phyloP scores from a whole-genome alignment of 2,797 vertebrate genomes.

The Clarias fuscus region DNA sequence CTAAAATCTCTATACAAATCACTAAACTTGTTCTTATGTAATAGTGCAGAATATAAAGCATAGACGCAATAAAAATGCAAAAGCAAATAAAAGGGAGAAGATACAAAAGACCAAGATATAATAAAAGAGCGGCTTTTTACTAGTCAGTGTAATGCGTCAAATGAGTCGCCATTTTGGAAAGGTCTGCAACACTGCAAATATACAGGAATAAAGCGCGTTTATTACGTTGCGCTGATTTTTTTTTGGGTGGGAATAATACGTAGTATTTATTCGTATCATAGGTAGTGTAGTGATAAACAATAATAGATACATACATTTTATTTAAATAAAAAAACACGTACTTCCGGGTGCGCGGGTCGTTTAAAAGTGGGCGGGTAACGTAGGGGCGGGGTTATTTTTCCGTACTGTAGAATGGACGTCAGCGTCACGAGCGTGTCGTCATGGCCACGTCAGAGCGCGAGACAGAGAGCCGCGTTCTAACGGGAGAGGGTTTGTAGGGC shows the following conservation, averaged over 20 bases:
- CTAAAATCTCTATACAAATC: not conserved
- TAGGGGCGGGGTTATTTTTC: too few species aligned
- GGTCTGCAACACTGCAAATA: not conserved
- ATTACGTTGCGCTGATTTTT: not conserved
- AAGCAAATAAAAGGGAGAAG: not conserved
- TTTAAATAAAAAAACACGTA: not conserved
- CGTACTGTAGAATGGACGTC: not conserved
- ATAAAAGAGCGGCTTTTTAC: not conserved
- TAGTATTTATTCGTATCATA: too few species aligned
- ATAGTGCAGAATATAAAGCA: not conserved
- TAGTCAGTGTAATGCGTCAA: not conserved
- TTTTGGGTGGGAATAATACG: too few species aligned
- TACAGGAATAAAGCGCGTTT: not conserved
- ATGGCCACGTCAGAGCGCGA: constrained; percentile 62
- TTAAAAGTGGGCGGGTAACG: not conserved
- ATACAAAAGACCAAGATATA: not conserved
- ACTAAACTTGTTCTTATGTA: too few species aligned
- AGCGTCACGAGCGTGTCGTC: constrained; percentile 58
- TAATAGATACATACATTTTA: too few species aligned
- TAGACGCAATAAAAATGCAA: not conserved
- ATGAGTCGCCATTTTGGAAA: not conserved
- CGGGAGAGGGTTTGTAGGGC: constrained; percentile 54
- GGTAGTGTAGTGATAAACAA: not conserved
- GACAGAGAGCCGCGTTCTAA: constrained; percentile 41
- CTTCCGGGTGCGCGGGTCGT: not conserved